Conservation (phyloP, 1,140 invertebrate species). For the Drosophila trapezifrons region DNA sequence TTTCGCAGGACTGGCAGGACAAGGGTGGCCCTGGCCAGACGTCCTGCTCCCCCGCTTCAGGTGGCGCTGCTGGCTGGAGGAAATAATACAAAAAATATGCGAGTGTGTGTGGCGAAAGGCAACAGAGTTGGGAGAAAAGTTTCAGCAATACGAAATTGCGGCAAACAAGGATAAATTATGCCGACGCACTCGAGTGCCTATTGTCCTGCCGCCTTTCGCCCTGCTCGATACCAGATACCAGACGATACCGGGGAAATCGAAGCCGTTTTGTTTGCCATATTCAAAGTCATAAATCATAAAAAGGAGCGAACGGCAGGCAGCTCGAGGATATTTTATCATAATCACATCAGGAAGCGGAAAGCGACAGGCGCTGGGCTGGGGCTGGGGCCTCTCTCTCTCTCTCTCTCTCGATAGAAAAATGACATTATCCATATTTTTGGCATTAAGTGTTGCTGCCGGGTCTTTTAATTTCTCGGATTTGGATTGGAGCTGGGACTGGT, state of each 20-base stretch:
- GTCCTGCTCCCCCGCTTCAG: conserved; percentile 5
- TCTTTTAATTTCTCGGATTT: conserved; percentile 62
- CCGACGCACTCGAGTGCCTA: conserved; percentile 81
- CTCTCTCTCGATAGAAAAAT: conserved; percentile 67
- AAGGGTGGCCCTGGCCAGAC: conserved; percentile 29
- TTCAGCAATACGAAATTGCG: conserved; percentile 61
- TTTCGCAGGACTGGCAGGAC: conserved; percentile 1
- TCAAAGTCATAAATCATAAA: conserved; percentile 84
- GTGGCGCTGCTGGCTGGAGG: conserved; percentile 4
- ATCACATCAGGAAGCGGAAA: conserved; percentile 79
- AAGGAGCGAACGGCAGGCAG: conserved; percentile 50
- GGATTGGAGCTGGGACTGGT: not conserved
- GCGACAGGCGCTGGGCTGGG: conserved; percentile 22
- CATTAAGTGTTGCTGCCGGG: conserved; percentile 63
- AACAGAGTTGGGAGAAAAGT: conserved; percentile 30
- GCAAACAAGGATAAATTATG: conserved; percentile 80
- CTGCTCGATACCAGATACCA: not conserved
- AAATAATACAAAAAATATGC: conserved; percentile 2
- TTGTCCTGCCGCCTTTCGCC: conserved; percentile 47
- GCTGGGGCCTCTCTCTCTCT: too few species aligned
- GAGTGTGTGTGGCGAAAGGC: not conserved
- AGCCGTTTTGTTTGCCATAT: conserved; percentile 76
- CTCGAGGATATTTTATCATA: conserved; percentile 84
- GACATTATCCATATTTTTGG: conserved; percentile 80
- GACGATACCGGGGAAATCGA: conserved; percentile 2